phyloP scores from a whole-genome alignment of 2,888 invertebrate species.

The Clostera curtula region DNA sequence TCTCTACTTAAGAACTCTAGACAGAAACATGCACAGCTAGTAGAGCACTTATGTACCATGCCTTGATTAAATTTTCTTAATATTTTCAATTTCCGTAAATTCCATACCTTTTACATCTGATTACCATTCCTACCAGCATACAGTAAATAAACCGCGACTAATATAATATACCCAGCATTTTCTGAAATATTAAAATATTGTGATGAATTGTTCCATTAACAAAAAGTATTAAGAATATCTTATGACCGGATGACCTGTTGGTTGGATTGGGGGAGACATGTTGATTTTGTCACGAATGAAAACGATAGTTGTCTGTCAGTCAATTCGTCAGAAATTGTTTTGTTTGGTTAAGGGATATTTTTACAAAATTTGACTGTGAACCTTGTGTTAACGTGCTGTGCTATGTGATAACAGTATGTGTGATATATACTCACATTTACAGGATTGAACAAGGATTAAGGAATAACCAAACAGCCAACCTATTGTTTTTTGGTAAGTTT shows the following conservation, averaged over 20 bases:
- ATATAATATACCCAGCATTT: too few species aligned
- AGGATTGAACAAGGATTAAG: constrained; percentile 45
- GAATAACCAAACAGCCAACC: constrained; percentile 40
- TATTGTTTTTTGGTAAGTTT: constrained; percentile 64
- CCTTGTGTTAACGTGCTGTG: constrained; percentile 50
- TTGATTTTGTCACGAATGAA: constrained; percentile 64
- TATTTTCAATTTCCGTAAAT: too few species aligned
- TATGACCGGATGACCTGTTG: constrained; percentile 58
- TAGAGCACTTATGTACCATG: too few species aligned
- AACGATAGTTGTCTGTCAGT: constrained; percentile 62
- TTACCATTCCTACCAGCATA: too few species aligned
- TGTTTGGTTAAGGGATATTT: constrained; percentile 56
- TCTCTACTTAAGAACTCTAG: too few species aligned
- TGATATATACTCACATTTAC: constrained; percentile 50
- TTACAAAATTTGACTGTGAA: constrained; percentile 61
- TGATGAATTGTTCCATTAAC: too few species aligned
- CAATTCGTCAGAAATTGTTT: constrained; percentile 67
- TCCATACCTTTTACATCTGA: too few species aligned
- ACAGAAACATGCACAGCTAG: too few species aligned
- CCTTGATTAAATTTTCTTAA: too few species aligned
- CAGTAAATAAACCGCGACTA: too few species aligned
- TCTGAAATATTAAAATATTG: too few species aligned
- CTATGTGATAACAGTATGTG: constrained; percentile 53
- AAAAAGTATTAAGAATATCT: constrained; percentile 6
- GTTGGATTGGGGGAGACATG: too few species aligned